phyloP scores from a whole-genome alignment of 2,888 invertebrate genomes.

The Panzeria rudis region DNA sequence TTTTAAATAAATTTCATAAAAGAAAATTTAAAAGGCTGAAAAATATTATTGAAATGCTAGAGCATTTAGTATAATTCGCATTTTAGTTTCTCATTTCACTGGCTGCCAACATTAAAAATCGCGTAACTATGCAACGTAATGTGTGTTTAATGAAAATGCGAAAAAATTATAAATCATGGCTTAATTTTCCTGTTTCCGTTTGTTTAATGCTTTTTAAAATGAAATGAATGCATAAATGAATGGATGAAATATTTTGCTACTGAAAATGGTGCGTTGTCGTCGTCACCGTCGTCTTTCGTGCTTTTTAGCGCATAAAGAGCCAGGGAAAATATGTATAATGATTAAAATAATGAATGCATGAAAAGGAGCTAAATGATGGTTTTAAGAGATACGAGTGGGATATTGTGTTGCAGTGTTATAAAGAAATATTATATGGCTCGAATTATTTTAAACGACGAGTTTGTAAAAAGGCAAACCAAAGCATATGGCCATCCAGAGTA shows the following conservation, averaged over 20 bases:
- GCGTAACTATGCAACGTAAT: slow-evolving; percentile 6
- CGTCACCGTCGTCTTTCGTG: background rate
- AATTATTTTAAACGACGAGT: background rate
- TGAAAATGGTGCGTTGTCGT: slow-evolving; percentile 43
- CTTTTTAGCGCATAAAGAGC: slow-evolving; percentile 23
- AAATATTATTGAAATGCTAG: slow-evolving; percentile 48
- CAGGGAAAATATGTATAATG: slow-evolving; percentile 31
- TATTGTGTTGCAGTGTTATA: background rate
- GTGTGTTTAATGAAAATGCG: slow-evolving; percentile 45
- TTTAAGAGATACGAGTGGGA: background rate
- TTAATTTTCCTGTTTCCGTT: slow-evolving; percentile 78
- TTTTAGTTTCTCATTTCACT: slow-evolving; percentile 47
- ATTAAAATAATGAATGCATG: slow-evolving; percentile 60
- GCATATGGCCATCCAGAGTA: slow-evolving; percentile 17
- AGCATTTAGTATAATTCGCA: slow-evolving; percentile 33
- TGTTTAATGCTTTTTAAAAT: slow-evolving; percentile 74
- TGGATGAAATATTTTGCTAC: slow-evolving; percentile 5
- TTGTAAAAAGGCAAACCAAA: slow-evolving; percentile 6
- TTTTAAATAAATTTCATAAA: slow-evolving; percentile 5
- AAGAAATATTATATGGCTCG: slow-evolving; percentile 9
- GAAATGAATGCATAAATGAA: slow-evolving; percentile 54
- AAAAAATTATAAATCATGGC: slow-evolving; percentile 77
- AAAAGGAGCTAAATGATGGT: slow-evolving; percentile 28
- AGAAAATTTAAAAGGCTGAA: slow-evolving; percentile 22
- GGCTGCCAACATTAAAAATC: slow-evolving; percentile 60